A percentile compares a stretch with the other conserved stretches of the same genome.
These are phyloP conservation scores for Physeter macrocephalus DNA, from an alignment of 2,113 vertebrate genomes.

Conservation along the genomic window DNA sequence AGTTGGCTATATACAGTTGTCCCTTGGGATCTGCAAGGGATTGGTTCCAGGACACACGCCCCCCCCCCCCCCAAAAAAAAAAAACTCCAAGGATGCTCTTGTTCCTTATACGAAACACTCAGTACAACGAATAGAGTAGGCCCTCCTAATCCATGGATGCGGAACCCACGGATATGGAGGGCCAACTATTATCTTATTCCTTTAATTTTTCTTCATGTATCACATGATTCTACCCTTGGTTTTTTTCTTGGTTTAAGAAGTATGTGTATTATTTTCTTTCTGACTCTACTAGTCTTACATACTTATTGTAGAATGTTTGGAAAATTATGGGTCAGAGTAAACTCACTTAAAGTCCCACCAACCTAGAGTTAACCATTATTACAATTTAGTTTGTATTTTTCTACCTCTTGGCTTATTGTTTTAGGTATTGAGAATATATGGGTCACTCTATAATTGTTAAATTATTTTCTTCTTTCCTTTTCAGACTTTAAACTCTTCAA, in stretches of 20 bases:
- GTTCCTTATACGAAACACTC: neutral
- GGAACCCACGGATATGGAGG: neutral
- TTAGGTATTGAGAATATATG: neutral
- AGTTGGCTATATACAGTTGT: neutral
- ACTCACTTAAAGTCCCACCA: neutral
- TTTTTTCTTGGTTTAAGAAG: neutral
- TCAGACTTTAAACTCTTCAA: neutral
- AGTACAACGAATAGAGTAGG: neutral
- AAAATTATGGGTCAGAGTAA: slow-evolving; percentile 26
- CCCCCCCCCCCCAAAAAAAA: neutral
- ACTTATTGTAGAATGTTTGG: neutral
- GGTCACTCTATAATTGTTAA: neutral
- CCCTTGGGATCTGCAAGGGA: neutral
- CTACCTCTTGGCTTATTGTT: neutral
- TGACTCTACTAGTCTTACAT: neutral
- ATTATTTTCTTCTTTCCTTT: neutral
- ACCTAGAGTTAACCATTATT: neutral
- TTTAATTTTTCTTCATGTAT: neutral
- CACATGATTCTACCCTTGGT: neutral
- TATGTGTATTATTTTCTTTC: neutral
- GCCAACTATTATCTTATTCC: neutral
- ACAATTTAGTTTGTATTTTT: slow-evolving; percentile 15
- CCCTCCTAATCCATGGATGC: neutral
- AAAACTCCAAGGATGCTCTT: neutral
- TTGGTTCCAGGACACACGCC: neutral